Percentiles rank a stretch among this genome's conserved stretches.
These are phyloP conservation scores for Ectropis crepuscularia DNA, from an alignment of 2,888 invertebrate genomes.

Conservation along the genomic window DNA sequence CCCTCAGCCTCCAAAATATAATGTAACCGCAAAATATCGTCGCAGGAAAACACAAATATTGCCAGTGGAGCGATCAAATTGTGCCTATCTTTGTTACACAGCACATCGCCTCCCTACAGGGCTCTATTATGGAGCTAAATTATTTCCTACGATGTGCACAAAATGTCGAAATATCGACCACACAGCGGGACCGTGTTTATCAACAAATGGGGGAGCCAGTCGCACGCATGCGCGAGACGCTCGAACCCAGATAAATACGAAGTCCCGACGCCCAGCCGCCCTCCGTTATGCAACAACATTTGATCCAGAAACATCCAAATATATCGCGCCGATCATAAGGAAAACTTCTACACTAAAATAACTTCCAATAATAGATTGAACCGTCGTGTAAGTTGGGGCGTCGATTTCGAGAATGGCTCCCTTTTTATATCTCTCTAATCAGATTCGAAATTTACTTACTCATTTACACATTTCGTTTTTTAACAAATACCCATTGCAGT, in stretches of 20 bases:
- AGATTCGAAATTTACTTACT: conserved; percentile 19
- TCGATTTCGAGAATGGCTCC: conserved; percentile 46
- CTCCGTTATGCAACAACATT: conserved; percentile 72
- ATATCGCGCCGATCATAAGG: conserved; percentile 49
- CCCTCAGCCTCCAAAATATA: conserved; percentile 23
- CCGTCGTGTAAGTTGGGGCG: conserved; percentile 23
- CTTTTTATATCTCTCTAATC: conserved; percentile 39
- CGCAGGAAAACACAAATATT: conserved; percentile 37
- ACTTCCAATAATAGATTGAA: conserved; percentile 42
- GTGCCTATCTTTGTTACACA: conserved; percentile 42
- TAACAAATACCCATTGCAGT: background rate
- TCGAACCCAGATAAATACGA: conserved; percentile 57
- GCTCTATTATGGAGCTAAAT: conserved; percentile 48
- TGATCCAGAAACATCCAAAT: conserved; percentile 66
- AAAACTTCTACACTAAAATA: conserved; percentile 49
- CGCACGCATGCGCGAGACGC: conserved; percentile 57
- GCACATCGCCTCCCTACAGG: conserved; percentile 41
- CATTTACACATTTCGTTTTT: no score
- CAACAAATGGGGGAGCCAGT: conserved; percentile 56
- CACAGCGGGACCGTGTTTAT: conserved; percentile 60
- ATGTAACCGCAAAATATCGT: conserved; percentile 19
- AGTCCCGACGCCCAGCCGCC: conserved; percentile 59
- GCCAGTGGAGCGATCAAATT: conserved; percentile 33
- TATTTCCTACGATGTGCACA: conserved; percentile 58
- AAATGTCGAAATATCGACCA: conserved; percentile 61